Evolutionary conservation across 2,797 vertebrate species (phyloP).

Genomic region (Pyrrhura leucotis): DNA sequence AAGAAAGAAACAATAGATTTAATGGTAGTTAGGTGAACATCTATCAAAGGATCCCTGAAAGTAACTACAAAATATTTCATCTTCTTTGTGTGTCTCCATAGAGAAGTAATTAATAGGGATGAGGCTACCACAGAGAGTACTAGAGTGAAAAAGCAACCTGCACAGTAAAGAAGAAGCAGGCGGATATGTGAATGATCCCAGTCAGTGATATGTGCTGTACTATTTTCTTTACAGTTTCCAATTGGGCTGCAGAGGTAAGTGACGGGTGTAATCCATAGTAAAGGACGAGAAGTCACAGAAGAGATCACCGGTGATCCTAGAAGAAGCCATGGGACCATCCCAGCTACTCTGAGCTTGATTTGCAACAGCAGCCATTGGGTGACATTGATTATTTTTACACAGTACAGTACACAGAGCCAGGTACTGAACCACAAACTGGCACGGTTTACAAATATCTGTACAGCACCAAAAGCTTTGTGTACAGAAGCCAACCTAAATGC

Average conservation of each 20-base stretch:
- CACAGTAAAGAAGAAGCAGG: conserved; percentile 38
- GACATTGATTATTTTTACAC: conserved; percentile 48
- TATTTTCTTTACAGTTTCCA: conserved; percentile 1
- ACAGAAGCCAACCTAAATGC: background rate
- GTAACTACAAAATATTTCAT: background rate
- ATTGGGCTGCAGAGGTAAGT: background rate
- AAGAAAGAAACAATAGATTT: conserved; percentile 70
- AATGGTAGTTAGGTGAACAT: conserved; percentile 57
- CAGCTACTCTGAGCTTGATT: conserved; percentile 50
- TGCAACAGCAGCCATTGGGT: conserved; percentile 28
- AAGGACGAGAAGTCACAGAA: background rate
- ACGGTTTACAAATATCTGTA: conserved; percentile 44
- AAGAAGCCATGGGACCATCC: conserved; percentile 22
- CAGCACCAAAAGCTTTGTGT: background rate
- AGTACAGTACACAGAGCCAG: conserved; percentile 47
- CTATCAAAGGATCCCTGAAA: background rate
- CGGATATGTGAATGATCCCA: background rate
- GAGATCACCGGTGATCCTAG: background rate
- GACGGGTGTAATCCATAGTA: background rate
- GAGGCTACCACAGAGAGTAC: conserved; percentile 45
- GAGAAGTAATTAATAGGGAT: conserved; percentile 54
- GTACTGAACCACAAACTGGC: conserved; percentile 41
- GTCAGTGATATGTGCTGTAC: background rate
- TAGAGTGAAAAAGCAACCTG: conserved; percentile 5
- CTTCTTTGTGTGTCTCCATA: conserved; percentile 50